Base-by-base conservation (phyloP, 2,888 invertebrate genomes). In the Choreutis nemorana region DNA sequence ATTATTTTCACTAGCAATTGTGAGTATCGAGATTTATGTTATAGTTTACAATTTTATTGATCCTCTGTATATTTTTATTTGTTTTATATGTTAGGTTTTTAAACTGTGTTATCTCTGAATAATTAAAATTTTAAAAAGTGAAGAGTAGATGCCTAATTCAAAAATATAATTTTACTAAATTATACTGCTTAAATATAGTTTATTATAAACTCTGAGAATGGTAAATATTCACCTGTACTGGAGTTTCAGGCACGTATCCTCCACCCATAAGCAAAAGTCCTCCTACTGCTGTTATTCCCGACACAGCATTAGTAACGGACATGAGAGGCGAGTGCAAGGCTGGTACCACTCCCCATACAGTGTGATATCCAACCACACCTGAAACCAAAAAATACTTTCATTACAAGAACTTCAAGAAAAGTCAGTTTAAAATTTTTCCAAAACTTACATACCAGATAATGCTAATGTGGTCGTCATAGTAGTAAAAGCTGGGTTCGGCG, bases 301-400 rank as follows among this genome's bases (percentile, higher is more conserved):
- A 92, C 50, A 94, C 90, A 35, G 94, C 94, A 64, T 94, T 94
- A 3, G 94, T 94, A 18, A 94, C 94, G 1, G 92, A 92, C 94
- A 94, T 94, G 14, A 94, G 83, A 0, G 94, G 94, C 1, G 92
- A 92, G 73, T 94, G 94, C 12, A 94, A 82, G 15, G 94, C 92
- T 6, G 94, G 94, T 9, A 91, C 91, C 10, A 94, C 94, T 28
- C 91, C 92, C 94, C 94, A 94, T 8, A 94, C 94, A 1, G 93
- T 93, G 71, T 94, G 92, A 68, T 93, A 94, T 2, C 85, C 85
- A 11, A 91, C 92, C 48, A 94, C 85, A 27, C 90, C 90, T 55
- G 36, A 25, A 25, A 12, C 10, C 5, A 25, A 22, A 22, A 22
- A 22, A n/a, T 9, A 22, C 9, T n/a, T 18, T n/a, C n/a, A n/a